Evolutionary conservation across 2,888 invertebrate genomes (phyloP), one percentile per base, ranked within the genome.

Genomic region (Malacosoma neustria): DNA sequence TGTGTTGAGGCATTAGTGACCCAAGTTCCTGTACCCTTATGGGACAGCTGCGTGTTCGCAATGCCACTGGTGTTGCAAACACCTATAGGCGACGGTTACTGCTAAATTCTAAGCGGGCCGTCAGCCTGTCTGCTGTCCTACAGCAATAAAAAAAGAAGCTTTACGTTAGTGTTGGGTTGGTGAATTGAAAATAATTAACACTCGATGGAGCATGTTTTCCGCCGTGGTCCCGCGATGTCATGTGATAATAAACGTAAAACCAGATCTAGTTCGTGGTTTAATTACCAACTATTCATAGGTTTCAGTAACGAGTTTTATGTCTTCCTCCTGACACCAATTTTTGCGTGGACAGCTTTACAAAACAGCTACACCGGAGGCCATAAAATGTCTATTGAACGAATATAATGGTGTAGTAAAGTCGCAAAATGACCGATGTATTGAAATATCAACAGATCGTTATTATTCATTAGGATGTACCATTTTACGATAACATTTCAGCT

Each of bases 371-470:
- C 67, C 73, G 75, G 74, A 79, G 57, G 71, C 62, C 54, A 71
- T 77, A 76, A 80, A 80, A 59, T 68, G 70, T 69, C 65, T 66
- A 72, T 68, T 58, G 55, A 66, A 66, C 63, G 46, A 48, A 45
- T 49, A 54, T 68, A 63, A 61, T 59, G 54, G 51, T 51, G 43
- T 54, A 64, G 65, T 64, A 70, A 69, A 70, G 57, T 61, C 49
- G 51, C 53, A 53, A 61, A 63, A 60, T 55, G 48, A 55, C 53
- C 49, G 38, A 56, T 44, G 52, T 22, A 53, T 51, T 43, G 43
- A 51, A 54, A 51, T 48, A 57, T 59, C 46, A 40, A 48, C 43
- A 53, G 42, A 38, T 47, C 37, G 49, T 46, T 48, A 39, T 63
- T 65, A 39, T 63, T 65, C 64, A 55, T 51, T 54, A 59, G 58